These are phyloP conservation scores for Cepaea nemoralis DNA, from an alignment of 1,140 invertebrate species.

Conservation along the genomic window DNA sequence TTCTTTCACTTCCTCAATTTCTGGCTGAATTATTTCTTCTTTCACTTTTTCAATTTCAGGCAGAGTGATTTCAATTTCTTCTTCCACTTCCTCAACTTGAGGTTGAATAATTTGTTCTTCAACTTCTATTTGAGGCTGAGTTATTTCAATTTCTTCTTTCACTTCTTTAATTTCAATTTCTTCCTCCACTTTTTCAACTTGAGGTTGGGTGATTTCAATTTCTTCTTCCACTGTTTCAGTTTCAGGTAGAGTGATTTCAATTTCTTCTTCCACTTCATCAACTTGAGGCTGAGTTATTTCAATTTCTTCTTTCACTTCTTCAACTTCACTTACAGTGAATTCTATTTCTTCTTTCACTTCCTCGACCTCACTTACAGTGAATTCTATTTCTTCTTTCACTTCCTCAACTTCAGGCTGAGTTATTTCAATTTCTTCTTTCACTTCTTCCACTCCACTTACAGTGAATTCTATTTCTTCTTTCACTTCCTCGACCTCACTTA, in stretches of 20 bases:
- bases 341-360: conserved; percentile 49
- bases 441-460: conserved; percentile 43
- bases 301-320: conserved; percentile 31
- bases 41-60: conserved; percentile 37
- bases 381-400: conserved; percentile 36
- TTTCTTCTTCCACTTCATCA: conserved; percentile 43
- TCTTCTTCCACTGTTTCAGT: conserved; percentile 32
- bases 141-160: conserved; percentile 31
- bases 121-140: conserved; percentile 37
- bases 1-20: conserved; percentile 35
- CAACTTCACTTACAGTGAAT: conserved; percentile 19
- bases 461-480: conserved; percentile 41
- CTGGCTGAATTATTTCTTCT: conserved; percentile 20
- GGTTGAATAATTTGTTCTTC: conserved; percentile 29
- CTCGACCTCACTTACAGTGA: conserved; percentile 40
- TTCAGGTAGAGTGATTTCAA: conserved; percentile 27
- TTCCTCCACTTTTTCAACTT: conserved; percentile 41
- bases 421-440: conserved; percentile 40
- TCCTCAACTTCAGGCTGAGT: conserved; percentile 32
- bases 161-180: conserved; percentile 39
- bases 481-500: conserved; percentile 31
- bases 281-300: conserved; percentile 38
- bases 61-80: conserved; percentile 7
- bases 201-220: conserved; percentile 33
- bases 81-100: conserved; percentile 37